Evolutionary conservation across 2,888 invertebrate genomes (phyloP), one percentile per base, ranked within the genome.

Genomic region (Malachius bipustulatus): DNA sequence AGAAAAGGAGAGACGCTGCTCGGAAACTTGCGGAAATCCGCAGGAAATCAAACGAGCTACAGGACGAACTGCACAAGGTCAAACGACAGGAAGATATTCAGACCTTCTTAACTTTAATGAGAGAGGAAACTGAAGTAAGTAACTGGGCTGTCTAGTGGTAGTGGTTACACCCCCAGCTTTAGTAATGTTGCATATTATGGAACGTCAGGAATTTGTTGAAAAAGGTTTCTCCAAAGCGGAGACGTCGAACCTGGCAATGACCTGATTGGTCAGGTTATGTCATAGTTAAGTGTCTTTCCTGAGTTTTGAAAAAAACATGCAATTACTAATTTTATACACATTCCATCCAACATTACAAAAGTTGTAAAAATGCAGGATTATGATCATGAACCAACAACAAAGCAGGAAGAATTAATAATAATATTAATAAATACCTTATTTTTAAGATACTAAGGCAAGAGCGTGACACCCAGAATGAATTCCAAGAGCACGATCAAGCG

Each of bases 31-130:
- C 70, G 2, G 64, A 65, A 14, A 61, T 81, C 1, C 75, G 82
- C 44, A 65, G 67, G 4, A 65, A 72, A 40, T 62, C 87, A 3
- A 78, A 80, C 47, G 77, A 77, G 38, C 62, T 88, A 1, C 79
- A 82, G 47, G 70, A 72, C 0, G 82, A 85, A 50, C 68, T 87
- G 59, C 82, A 84, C 48, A 76, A 78, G 53, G 77, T 79, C 0
- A 73, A 75, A 52, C 70, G 87, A 43, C 82, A 82, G 2, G 84
- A 87, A 38, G 53, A 62, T 32, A 45, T 57, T 8, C 77, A 83
- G 41, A 70, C 73, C 43, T 88, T 82, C 57, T 60, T 85, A 37
- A 71, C 76, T 28, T 60, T 85, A 2, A 73, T 85, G 44, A 82
- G 76, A 1, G 74, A 78, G 51, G 82, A 75, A 51, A 73, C 73